Percentiles rank a stretch among this genome's conserved stretches.
Conservation (phyloP, 2,113 vertebrate genomes). For the Dinomys branickii region DNA sequence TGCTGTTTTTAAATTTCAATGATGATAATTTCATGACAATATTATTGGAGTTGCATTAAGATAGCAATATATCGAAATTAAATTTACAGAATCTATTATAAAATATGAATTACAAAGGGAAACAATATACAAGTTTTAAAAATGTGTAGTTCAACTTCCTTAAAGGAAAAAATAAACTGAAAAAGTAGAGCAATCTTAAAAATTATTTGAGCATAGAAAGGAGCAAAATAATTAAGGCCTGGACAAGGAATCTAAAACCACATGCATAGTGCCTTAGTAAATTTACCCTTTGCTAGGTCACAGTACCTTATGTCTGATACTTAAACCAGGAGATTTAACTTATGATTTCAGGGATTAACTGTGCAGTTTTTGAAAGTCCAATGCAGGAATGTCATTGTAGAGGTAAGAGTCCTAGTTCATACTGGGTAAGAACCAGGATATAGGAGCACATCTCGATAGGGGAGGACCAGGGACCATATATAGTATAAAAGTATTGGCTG, state of each 20-base stretch:
- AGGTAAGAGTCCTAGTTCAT: neutral
- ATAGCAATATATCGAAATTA: neutral
- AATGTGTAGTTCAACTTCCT: neutral
- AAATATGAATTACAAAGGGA: neutral
- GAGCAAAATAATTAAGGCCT: neutral
- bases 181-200: neutral
- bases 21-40: neutral
- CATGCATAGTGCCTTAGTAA: neutral
- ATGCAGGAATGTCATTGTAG: neutral
- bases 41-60: constrained; percentile 7
- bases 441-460: neutral
- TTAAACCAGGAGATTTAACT: neutral
- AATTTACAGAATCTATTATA: neutral
- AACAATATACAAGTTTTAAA: constrained; percentile 2
- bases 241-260: neutral
- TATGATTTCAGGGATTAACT: neutral
- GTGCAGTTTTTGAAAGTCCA: neutral
- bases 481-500: neutral
- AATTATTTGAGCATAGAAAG: neutral
- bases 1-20: neutral
- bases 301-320: neutral
- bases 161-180: neutral
- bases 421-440: neutral
- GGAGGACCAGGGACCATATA: no score
- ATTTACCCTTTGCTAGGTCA: neutral